Conservation (phyloP, 2,888 invertebrate genomes). For the Glyphotaelius pellucidus region DNA sequence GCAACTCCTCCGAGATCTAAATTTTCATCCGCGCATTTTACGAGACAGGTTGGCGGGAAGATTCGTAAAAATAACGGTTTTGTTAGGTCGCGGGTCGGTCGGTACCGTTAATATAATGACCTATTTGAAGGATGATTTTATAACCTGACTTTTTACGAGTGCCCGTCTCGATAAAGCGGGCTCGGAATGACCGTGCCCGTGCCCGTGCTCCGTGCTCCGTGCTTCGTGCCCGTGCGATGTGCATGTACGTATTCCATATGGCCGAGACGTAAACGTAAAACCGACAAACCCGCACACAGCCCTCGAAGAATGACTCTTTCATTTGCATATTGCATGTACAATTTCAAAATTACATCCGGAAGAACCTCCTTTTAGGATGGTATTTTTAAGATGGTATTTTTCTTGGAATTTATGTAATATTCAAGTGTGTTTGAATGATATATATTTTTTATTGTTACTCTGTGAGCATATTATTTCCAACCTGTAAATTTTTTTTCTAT, state of each 20-base stretch:
- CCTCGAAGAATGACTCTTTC: slow-evolving; percentile 6
- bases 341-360: neutral
- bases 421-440: neutral
- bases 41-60: slow-evolving; percentile 11
- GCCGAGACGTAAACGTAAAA: slow-evolving; percentile 36
- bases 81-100: slow-evolving; percentile 37
- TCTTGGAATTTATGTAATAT: neutral
- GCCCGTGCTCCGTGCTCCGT: neutral
- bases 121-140: slow-evolving; percentile 64
- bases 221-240: neutral
- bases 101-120: slow-evolving; percentile 58
- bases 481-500: too few relatives aligned
- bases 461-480: too few relatives aligned
- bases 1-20: neutral
- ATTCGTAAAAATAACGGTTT: slow-evolving; percentile 53
- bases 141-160: slow-evolving; percentile 63
- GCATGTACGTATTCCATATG: slow-evolving; percentile 53
- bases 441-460: too few relatives aligned
- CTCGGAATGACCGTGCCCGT: slow-evolving; percentile 29
- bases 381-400: neutral
- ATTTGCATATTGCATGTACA: neutral
- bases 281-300: slow-evolving; percentile 14
- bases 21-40: slow-evolving; percentile 35
- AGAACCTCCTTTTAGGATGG: neutral
- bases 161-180: slow-evolving; percentile 59